Evolutionary conservation across 2,113 vertebrate genomes (phyloP), one percentile per base, ranked within the genome.

Genomic region (Martes martes): DNA sequence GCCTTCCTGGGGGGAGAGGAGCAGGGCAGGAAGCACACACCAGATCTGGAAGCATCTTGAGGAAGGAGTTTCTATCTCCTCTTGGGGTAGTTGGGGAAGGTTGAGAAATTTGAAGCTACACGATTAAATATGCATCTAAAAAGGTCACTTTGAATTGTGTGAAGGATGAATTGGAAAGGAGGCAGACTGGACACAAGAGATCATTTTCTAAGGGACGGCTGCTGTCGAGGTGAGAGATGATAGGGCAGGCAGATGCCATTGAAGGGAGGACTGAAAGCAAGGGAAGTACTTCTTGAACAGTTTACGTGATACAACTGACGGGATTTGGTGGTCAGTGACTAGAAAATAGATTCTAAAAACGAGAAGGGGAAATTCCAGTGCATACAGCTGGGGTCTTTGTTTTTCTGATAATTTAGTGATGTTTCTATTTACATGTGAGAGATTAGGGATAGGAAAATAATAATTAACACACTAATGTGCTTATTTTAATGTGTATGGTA

Each of bases 191-290:
- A 67, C 52, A 36, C 26, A 24, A 36, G 65, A 74, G 55, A n/a
- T 6, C 57, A 2, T 28, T 31, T 65, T 18, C n/a, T 8, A 47
- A 50, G 55, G 50, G 6, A 33, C 13, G 4, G 2, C 19, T 7
- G 14, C 9, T 8, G 23, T 24, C 0, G 2, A 10, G 23, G n/a
- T 4, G n/a, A 33, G 45, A 73, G 31, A n/a, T 1, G 14, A 9
- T 5, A 4, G 26, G 67, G 16, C 50, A 18, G 1, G 33, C 13
- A 11, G 31, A 26, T 31, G 10, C 26, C 52, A 19, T 7, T 18
- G 9, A 8, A 0, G 24, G 4, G 47, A 11, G 0, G 31, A 36
- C 1, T 14, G 24, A 42, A 69, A 81, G 85, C 18, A 90, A 52
- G 39, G 23, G 31, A 23, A 11, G 9, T 15, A 2, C 1, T 28